Percentiles rank a stretch among this genome's conserved stretches.
Evolutionary conservation across 2,797 vertebrate genomes (phyloP).

Genomic region (Peromyscus melanophrys): DNA sequence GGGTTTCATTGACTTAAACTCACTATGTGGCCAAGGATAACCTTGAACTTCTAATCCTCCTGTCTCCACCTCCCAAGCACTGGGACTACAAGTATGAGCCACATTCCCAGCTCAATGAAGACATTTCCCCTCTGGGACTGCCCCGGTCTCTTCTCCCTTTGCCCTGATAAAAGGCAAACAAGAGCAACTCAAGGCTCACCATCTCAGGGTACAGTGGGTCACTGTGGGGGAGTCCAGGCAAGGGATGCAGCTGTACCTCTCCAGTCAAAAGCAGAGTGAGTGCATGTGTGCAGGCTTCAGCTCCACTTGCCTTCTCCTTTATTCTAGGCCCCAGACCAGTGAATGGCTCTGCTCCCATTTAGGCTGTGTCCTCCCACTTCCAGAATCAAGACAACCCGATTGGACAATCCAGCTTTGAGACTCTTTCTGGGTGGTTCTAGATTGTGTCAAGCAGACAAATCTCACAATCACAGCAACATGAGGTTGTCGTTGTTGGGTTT

Average conservation of each 20-base stretch:
- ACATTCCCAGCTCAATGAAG: background rate
- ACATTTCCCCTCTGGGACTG: background rate
- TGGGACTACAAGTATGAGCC: too few relatives aligned
- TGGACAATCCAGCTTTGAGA: background rate
- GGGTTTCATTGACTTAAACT: background rate
- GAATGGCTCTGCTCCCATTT: too few relatives aligned
- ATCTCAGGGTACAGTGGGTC: background rate
- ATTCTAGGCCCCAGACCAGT: background rate
- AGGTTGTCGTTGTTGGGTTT: background rate
- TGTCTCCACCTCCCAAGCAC: background rate
- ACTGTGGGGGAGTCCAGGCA: background rate
- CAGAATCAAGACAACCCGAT: background rate
- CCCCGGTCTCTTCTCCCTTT: background rate
- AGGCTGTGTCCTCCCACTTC: background rate
- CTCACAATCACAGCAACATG: background rate
- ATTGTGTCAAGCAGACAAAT: background rate
- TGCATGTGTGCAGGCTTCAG: fast-evolving
- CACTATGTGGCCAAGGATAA: background rate
- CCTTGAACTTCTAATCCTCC: background rate
- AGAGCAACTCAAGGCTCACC: too few relatives aligned
- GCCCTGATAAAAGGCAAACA: background rate
- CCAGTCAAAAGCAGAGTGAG: background rate
- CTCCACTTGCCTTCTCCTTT: background rate
- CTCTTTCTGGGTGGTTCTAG: background rate
- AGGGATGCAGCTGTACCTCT: background rate